Conservation (phyloP, 1,140 invertebrate species). For the Ctenoplectra terminalis region DNA sequence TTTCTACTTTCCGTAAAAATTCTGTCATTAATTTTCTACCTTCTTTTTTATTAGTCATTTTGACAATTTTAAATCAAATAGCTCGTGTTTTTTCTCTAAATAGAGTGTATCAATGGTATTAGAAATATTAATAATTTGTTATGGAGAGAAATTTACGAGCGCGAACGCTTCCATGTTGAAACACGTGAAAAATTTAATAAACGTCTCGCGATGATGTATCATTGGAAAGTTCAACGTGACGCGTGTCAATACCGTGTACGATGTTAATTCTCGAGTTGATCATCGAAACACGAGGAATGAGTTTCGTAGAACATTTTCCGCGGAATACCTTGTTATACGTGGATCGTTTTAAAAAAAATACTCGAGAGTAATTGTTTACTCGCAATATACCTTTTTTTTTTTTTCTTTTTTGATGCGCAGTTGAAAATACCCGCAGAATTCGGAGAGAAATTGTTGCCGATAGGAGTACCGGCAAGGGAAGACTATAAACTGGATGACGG, state of each 20-base stretch:
- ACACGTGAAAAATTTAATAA: slow-evolving; percentile 23
- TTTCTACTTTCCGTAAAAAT: too few species aligned
- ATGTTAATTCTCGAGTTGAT: slow-evolving; percentile 6
- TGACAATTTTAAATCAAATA: neutral
- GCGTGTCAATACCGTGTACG: too few species aligned
- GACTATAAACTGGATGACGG: slow-evolving; percentile 66
- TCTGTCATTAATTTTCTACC: too few species aligned
- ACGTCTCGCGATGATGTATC: neutral
- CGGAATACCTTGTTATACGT: neutral
- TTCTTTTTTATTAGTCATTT: neutral
- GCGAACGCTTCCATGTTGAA: neutral
- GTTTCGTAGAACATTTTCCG: neutral
- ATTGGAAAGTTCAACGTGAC: neutral
- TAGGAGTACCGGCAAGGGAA: slow-evolving; percentile 62
- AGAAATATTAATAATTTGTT: slow-evolving; percentile 2
- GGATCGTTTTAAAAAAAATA: neutral
- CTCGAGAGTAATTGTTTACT: neutral
- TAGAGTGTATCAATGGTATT: too few species aligned
- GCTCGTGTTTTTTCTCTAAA: neutral
- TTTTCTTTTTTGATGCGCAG: slow-evolving; percentile 47
- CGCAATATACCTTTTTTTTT: neutral
- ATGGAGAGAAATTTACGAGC: too few species aligned
- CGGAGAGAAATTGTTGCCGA: slow-evolving; percentile 69
- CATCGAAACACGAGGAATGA: neutral
- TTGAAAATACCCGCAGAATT: slow-evolving; percentile 65